phyloP scores from a whole-genome alignment of 2,113 vertebrate genomes.

The Propithecus coquereli region DNA sequence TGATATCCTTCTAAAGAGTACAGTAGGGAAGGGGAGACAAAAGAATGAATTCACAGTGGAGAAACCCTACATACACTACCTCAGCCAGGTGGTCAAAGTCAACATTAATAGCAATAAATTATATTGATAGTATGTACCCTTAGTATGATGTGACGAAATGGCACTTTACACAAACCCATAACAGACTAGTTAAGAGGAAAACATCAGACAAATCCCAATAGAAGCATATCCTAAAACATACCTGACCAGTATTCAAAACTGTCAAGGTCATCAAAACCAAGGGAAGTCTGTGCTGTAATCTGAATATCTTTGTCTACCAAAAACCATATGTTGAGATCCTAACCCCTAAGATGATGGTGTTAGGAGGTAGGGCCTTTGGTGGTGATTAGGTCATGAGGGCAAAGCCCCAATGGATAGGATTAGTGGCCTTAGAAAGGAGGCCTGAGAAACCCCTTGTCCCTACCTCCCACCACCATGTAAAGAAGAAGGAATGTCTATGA shows the following conservation, averaged over 20 bases:
- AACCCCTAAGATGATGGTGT: neutral
- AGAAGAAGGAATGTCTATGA: neutral
- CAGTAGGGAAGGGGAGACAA: neutral
- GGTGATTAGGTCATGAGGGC: neutral
- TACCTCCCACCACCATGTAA: neutral
- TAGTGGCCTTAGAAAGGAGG: neutral
- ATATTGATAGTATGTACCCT: neutral
- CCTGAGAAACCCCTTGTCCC: neutral
- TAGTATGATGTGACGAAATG: neutral
- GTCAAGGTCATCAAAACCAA: neutral
- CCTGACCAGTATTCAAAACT: neutral
- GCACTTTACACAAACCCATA: neutral
- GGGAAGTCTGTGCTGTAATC: neutral
- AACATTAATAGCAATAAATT: neutral
- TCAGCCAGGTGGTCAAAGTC: neutral
- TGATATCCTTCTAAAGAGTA: neutral
- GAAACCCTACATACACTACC: neutral
- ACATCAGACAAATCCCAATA: neutral
- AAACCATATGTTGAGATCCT: neutral
- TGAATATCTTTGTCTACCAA: neutral
- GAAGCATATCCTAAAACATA: neutral
- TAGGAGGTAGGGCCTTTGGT: neutral
- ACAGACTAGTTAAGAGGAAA: neutral
- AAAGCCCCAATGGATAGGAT: neutral
- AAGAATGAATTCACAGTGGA: neutral